A percentile compares a stretch with the other conserved stretches of the same genome.
Evolutionary conservation across 1,140 invertebrate genomes (phyloP).

Genomic region (Drosophila prosaltans): DNA sequence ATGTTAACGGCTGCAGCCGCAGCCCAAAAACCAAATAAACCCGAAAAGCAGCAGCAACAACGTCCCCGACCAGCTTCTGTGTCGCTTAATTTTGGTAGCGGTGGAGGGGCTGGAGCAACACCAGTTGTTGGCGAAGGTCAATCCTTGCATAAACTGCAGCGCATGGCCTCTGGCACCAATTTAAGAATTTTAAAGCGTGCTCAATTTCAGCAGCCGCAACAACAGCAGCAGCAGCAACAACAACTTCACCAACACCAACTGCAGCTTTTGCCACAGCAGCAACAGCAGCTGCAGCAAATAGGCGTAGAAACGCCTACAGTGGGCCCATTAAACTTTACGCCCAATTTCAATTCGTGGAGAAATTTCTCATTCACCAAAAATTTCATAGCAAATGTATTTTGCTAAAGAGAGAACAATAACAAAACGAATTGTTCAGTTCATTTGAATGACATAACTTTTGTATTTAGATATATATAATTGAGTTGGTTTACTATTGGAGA

Average conservation of each 20-base stretch:
- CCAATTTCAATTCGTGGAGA: slow-evolving; percentile 81
- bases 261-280: slow-evolving; percentile 36
- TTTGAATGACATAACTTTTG: neutral
- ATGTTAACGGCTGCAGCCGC: slow-evolving; percentile 70
- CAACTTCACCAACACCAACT: slow-evolving; percentile 8
- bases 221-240: slow-evolving; percentile 20
- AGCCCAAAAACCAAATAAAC: slow-evolving; percentile 56
- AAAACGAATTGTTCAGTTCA: neutral
- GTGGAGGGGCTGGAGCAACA: slow-evolving; percentile 24
- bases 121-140: slow-evolving; percentile 33
- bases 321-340: slow-evolving; percentile 60
- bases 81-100: slow-evolving; percentile 58
- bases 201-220: slow-evolving; percentile 61
- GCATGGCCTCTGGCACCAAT: slow-evolving; percentile 79
- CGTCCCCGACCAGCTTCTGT: slow-evolving; percentile 76
- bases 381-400: slow-evolving; percentile 82
- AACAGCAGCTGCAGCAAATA: slow-evolving; percentile 26
- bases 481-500: neutral
- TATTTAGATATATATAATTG: neutral
- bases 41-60: slow-evolving; percentile 47
- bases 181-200: slow-evolving; percentile 64
- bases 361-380: slow-evolving; percentile 83
- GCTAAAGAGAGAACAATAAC: slow-evolving; percentile 46
- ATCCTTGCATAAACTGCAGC: slow-evolving; percentile 56
- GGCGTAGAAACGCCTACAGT: slow-evolving; percentile 21